A percentile compares a stretch with the other conserved stretches of the same genome.
Evolutionary conservation across 2,113 vertebrate genomes (phyloP).

Genomic region (Anarhynchus alexandrinus): DNA sequence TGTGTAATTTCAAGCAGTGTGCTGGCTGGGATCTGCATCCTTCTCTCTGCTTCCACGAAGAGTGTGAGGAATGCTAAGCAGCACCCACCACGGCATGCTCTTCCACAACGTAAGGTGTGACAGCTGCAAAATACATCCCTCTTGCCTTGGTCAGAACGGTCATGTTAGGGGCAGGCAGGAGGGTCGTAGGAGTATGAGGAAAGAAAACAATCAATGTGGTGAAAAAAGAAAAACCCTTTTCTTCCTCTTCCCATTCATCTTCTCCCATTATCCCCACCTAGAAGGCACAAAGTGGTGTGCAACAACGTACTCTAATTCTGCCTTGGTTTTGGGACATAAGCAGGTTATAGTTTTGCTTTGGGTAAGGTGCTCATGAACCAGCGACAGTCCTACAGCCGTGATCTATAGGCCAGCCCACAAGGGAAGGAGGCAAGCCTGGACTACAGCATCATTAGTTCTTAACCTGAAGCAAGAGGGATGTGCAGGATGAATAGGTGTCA

Average conservation of each 20-base stretch:
- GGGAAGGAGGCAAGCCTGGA: background rate
- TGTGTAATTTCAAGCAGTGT: background rate
- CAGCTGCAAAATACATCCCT: background rate
- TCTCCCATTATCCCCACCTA: background rate
- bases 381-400: background rate
- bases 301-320: background rate
- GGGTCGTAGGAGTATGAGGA: background rate
- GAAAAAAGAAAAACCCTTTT: rapidly evolving
- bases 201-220: background rate
- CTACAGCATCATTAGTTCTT: background rate
- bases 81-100: background rate
- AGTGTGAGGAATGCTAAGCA: background rate
- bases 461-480: background rate
- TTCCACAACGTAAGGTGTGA: background rate
- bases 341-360: background rate
- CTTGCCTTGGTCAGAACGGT: background rate
- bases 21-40: background rate
- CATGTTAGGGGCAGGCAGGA: rapidly evolving
- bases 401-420: background rate
- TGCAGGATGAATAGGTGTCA: background rate
- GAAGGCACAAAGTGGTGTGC: background rate
- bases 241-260: background rate
- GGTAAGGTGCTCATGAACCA: background rate
- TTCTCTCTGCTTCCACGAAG: background rate
- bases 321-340: background rate